A percentile compares a stretch with the other conserved stretches of the same genome.
Conservation (phyloP, 35 echinoderm and acorn worm species). For the Lytechinus pictus region DNA sequence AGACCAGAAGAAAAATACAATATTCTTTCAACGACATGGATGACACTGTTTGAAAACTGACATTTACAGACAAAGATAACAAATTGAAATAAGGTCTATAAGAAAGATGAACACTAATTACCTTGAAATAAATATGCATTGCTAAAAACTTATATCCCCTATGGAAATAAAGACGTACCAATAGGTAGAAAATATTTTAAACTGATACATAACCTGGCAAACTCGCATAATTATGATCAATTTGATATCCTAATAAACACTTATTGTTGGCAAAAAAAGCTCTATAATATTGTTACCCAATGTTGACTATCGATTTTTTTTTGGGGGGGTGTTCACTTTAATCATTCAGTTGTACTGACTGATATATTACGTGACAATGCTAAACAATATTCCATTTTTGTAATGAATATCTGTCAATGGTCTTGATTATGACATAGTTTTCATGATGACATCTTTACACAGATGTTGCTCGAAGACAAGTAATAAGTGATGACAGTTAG, state of each 20-base stretch:
- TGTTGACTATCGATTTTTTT: background rate
- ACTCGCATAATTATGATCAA: too few relatives aligned
- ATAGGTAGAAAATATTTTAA: background rate
- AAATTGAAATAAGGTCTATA: too few relatives aligned
- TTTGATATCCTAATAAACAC: background rate
- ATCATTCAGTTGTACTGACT: background rate
- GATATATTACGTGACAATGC: background rate
- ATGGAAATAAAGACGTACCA: background rate
- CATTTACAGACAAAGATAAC: background rate
- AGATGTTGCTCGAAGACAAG: background rate
- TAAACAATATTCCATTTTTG: background rate
- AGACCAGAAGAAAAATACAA: too few relatives aligned
- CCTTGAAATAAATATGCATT: too few relatives aligned
- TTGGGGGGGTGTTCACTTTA: too few relatives aligned
- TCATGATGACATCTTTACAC: background rate
- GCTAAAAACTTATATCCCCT: background rate
- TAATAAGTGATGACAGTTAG: background rate
- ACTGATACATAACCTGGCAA: background rate
- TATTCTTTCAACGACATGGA: background rate
- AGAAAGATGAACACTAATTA: too few relatives aligned
- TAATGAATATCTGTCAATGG: constrained; percentile 3
- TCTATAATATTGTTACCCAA: background rate
- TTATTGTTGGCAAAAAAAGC: too few relatives aligned
- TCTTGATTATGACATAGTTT: background rate
- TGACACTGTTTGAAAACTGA: background rate